Evolutionary conservation across 2,797 vertebrate species (phyloP), one percentile per base, ranked within the genome.

Genomic region (Chelidonichthys spinosus): DNA sequence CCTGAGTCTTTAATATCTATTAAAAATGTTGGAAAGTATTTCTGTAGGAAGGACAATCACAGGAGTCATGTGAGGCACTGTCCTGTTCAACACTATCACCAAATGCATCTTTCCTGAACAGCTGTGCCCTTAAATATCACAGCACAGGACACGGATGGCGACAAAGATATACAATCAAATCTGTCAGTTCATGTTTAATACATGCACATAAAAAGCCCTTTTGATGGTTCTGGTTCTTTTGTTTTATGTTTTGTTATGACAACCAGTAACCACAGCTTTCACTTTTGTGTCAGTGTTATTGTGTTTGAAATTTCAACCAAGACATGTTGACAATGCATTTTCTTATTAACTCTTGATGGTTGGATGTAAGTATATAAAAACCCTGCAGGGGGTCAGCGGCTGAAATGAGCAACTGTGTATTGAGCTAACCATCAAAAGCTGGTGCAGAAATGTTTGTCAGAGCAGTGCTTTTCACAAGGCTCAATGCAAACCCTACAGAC

Each of bases 311-410:
- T 84, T 68, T 66, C 47, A 66, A 72, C 62, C 44, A 37, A 33
- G 50, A 69, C 75, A 84, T 74, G 69, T 78, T 84, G 83, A 84
- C 86, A 91, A 72, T 53, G 53, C 17, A 72, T 84, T 88, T 87
- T 85, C 61, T 69, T 71, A 81, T 78, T 83, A 72, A 72, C 67
- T 72, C 76, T 79, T 87, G 71, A 87, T 82, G 79, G 72, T 84
- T 78, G 72, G 74, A 84, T 87, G 74, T 72, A 77, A 81, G 85
- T 63, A 74, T n/a, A 83, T 89, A 83, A 83, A 85, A 73, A 11
- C 59, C 54, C 86, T 49, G 72, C 69, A 55, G 79, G 81, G 61
- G 78, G 69, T 72, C 14, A 0, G 60, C 35, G 33, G 76, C 69
- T 72, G n/a, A 78, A 82, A 82, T 74, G 47, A 82, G 56, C 47